Conservation (phyloP, 2,888 invertebrate genomes). For the Colostygia pectinataria region DNA sequence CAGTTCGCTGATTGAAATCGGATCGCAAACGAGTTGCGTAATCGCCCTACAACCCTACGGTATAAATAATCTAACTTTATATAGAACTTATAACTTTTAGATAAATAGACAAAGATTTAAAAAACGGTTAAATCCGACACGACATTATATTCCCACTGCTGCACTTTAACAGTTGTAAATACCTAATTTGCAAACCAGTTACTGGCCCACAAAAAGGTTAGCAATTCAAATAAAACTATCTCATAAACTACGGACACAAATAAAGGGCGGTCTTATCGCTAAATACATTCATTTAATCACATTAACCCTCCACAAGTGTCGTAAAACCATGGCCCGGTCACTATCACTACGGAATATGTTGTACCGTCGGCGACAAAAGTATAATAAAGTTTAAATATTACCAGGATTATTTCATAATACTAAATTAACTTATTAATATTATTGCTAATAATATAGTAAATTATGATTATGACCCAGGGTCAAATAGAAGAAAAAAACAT, state of each 20-base stretch:
- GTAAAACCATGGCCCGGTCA: slow-evolving; percentile 47
- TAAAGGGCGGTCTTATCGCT: slow-evolving; percentile 50
- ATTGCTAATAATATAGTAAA: too few species aligned
- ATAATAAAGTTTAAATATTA: neutral
- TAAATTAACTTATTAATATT: too few species aligned
- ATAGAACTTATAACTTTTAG: too few species aligned
- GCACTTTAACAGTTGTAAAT: slow-evolving; percentile 15
- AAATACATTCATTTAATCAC: slow-evolving; percentile 56
- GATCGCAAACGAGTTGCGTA: too few species aligned
- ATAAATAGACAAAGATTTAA: too few species aligned
- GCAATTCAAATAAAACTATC: slow-evolving; percentile 39
- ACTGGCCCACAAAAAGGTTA: slow-evolving; percentile 21
- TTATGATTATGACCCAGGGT: too few species aligned
- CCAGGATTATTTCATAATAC: too few species aligned
- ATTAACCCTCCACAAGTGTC: slow-evolving; percentile 48
- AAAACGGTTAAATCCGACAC: too few species aligned
- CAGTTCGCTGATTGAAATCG: too few species aligned
- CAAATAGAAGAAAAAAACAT: too few species aligned
- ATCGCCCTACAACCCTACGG: too few species aligned
- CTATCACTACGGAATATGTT: slow-evolving; percentile 23
- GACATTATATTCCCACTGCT: neutral
- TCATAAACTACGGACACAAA: slow-evolving; percentile 42
- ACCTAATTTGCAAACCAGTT: slow-evolving; percentile 19
- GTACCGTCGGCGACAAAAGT: slow-evolving; percentile 10
- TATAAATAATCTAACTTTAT: too few species aligned